Percentiles rank a stretch among this genome's conserved stretches.
phyloP scores from a whole-genome alignment of 2,888 invertebrate species.

The Netelia melanura region DNA sequence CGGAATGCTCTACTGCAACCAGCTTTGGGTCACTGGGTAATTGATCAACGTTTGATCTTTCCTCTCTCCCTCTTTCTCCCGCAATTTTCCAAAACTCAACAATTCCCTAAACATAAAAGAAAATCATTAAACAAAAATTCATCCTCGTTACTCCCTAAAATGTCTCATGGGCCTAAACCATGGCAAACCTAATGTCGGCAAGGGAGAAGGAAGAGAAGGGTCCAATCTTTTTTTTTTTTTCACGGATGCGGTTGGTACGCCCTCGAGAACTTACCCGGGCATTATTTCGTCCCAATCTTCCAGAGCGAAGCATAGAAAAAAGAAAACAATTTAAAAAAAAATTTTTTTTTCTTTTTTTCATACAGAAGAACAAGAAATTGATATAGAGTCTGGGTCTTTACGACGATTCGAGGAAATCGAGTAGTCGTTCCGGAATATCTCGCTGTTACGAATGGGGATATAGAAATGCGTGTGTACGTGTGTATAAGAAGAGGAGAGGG shows the following conservation, averaged over 20 bases:
- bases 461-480: not conserved
- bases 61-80: constrained; percentile 1
- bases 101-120: not conserved
- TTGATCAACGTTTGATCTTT: constrained; percentile 68
- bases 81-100: not conserved
- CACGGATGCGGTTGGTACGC: constrained; percentile 10
- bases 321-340: not conserved
- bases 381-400: constrained; percentile 32
- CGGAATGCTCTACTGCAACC: constrained; percentile 65
- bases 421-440: constrained; percentile 46
- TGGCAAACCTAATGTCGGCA: not conserved
- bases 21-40: constrained; percentile 73
- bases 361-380: not conserved
- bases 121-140: not conserved
- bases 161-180: not conserved
- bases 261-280: constrained; percentile 35
- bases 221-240: constrained; percentile 33
- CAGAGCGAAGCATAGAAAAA: not conserved
- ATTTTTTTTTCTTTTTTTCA: too few species aligned
- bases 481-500: not conserved
- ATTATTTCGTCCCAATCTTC: constrained; percentile 60
- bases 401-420: constrained; percentile 60
- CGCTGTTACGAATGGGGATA: constrained; percentile 13
- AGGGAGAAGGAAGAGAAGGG: constrained; percentile 6
- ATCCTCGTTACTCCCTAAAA: not conserved